Evolutionary conservation across 2,113 vertebrate genomes (phyloP), one percentile per base, ranked within the genome.

Genomic region (Sinocyclocheilus anophthalmus): DNA sequence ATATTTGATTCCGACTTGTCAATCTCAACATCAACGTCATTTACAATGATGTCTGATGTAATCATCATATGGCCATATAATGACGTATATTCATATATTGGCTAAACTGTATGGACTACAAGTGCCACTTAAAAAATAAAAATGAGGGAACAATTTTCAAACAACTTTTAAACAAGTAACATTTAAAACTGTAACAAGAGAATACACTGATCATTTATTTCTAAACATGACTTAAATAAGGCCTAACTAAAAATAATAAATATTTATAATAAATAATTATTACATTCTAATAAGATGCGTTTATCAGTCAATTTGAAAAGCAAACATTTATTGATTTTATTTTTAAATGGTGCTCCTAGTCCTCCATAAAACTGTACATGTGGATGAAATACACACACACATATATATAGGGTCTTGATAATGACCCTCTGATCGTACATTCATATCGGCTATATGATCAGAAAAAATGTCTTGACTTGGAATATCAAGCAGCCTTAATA

Each of bases 401-500:
- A 22, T 1, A 59, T 22, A 59, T 22, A 59, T 59, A 59, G 57
- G 55, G 55, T 57, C 55, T 20, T 20, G 14, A 55, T 55, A 33
- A 77, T 77, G 75, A 77, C n/a, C n/a, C 24, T 76, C n/a, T 30
- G 75, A 53, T 24, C 55, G 72, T 26, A 48, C 22, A 45, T 65
- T 65, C 59, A 79, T 61, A 61, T 79, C 20, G 13, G 33, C 55
- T 1, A 42, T 48, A 78, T 85, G 55, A 89, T 88, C 57, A 89
- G 87, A 59, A 78, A 59, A 59, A 57, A 57, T 37, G 76, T 57
- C 65, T 83, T 37, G 59, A 78, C 63, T 55, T 11, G 55, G 84
- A 72, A 57, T 86, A 86, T 87, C 42, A 88, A 86, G 86, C 84
- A 70, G n/a, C 75, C 30, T 76, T 59, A 39, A 85, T 76, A 30